Conservation (phyloP, 35 echinoderm and acorn worm genomes). For the Apostichopus japonicus region DNA sequence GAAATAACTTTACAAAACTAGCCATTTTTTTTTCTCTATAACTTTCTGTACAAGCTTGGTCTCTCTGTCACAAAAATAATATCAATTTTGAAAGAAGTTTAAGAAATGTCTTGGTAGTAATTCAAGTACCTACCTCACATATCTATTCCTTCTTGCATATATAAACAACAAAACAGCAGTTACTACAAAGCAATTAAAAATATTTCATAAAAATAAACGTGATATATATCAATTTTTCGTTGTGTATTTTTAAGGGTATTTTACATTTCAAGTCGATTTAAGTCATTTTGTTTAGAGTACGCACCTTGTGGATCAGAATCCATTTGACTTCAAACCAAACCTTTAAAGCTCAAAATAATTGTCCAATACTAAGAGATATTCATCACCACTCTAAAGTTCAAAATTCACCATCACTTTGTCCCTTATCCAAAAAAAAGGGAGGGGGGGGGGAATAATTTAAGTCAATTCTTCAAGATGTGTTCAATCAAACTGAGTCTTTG, state of each 20-base stretch:
- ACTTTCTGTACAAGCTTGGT: constrained; percentile 33
- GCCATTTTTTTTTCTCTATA: constrained; percentile 28
- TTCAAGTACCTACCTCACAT: neutral
- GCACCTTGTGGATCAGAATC: neutral
- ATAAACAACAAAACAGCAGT: neutral
- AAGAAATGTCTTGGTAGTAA: neutral
- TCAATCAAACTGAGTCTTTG: too few species aligned
- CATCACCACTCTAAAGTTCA: neutral
- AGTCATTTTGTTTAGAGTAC: neutral
- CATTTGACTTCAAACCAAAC: neutral
- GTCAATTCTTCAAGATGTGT: too few species aligned
- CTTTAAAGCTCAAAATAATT: neutral
- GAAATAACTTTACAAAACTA: constrained; percentile 53
- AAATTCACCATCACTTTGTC: too few species aligned
- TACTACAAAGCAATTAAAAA: neutral
- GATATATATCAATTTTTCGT: neutral
- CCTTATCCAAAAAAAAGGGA: too few species aligned
- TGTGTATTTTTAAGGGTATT: neutral
- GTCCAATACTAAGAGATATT: neutral
- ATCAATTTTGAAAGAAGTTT: constrained; percentile 46
- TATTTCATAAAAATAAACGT: neutral
- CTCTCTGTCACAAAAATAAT: constrained; percentile 36
- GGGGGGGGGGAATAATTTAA: too few species aligned
- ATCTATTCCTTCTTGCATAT: neutral
- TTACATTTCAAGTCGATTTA: neutral